Conservation (phyloP, 2,113 vertebrate genomes). For the Calonectris borealis region DNA sequence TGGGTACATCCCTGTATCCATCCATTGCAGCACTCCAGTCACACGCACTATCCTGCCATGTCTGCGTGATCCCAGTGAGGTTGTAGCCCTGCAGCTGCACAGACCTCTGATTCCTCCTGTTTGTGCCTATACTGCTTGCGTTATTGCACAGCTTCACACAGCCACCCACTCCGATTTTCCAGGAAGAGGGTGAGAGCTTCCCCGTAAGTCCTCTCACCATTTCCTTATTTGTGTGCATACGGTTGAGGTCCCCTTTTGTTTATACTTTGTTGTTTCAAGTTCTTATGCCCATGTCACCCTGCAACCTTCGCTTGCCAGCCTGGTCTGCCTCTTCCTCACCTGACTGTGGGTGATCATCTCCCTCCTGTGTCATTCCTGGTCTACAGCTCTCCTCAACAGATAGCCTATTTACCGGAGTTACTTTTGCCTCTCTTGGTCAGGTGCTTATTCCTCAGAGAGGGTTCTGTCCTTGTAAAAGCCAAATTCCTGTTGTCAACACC, state of each 20-base stretch:
- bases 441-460: neutral
- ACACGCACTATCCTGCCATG: rapidly evolving
- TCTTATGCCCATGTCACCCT: neutral
- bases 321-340: neutral
- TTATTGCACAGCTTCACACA: neutral
- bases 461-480: neutral
- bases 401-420: neutral
- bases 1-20: neutral
- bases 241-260: neutral
- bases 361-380: no score
- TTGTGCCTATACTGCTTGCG: neutral
- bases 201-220: rapidly evolving
- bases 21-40: neutral
- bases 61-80: neutral
- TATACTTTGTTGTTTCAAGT: neutral
- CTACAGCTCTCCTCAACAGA: neutral
- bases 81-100: neutral
- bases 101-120: neutral
- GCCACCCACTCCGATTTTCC: neutral
- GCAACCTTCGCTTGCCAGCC: neutral
- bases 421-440: neutral
- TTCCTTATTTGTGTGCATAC: neutral
- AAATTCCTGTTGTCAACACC: neutral
- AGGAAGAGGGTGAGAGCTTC: neutral
- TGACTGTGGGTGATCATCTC: neutral